phyloP scores from a whole-genome alignment of 1,140 invertebrate genomes.

The Saccostrea glomerata region DNA sequence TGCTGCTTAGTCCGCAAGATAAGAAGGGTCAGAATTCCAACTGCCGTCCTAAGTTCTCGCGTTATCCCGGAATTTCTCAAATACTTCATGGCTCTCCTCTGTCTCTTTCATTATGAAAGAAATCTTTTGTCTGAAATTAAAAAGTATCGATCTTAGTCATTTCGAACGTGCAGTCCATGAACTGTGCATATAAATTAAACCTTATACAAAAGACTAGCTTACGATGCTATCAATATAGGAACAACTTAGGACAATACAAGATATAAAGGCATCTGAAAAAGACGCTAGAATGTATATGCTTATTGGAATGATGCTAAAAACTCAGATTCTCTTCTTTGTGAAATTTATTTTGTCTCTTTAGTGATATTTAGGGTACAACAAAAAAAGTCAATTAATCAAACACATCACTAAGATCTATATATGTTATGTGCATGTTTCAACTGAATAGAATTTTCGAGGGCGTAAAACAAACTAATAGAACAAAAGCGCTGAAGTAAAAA shows the following conservation, averaged over 20 bases:
- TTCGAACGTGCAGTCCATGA: conserved; percentile 3
- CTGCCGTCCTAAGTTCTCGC: neutral
- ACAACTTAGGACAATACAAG: neutral
- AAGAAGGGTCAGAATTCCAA: neutral
- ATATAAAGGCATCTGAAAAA: neutral
- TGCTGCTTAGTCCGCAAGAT: neutral
- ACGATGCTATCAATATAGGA: neutral
- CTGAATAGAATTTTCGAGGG: no score
- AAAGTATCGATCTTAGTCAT: conserved; percentile 22
- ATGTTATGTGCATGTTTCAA: no score
- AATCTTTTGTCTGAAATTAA: conserved; percentile 37
- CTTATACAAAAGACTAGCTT: conserved; percentile 4
- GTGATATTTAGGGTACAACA: no score
- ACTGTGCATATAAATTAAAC: conserved; percentile 38
- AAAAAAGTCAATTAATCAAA: no score
- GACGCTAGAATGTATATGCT: neutral
- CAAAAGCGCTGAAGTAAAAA: no score
- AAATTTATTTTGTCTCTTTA: no score
- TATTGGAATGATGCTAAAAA: no score
- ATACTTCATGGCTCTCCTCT: conserved; percentile 2
- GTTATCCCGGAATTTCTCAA: neutral
- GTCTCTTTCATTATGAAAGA: conserved; percentile 29
- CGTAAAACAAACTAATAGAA: no score
- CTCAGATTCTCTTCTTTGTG: no score
- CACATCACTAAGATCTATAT: no score